Conservation (phyloP, 2,888 invertebrate species). For the Cataglyphis rosenhaueri region DNA sequence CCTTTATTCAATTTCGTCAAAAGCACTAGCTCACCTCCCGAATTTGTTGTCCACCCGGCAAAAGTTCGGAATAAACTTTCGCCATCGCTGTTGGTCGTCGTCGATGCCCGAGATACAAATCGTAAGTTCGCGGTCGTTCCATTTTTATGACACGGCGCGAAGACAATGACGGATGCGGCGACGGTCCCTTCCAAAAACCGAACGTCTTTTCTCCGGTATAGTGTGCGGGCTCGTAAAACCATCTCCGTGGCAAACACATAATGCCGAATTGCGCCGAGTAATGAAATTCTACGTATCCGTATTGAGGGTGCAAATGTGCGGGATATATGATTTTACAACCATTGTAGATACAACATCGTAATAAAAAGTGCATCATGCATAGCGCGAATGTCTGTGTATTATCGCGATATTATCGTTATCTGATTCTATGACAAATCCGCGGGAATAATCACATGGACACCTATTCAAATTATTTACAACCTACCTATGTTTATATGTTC, state of each 20-base stretch:
- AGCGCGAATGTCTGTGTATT: constrained; percentile 33
- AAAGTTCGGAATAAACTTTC: constrained; percentile 44
- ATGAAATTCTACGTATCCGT: constrained; percentile 68
- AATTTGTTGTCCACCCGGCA: constrained; percentile 12
- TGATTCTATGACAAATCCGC: neutral
- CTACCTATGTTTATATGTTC: neutral
- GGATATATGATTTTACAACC: constrained; percentile 40
- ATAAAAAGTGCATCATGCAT: neutral
- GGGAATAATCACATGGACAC: neutral
- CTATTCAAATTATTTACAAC: neutral
- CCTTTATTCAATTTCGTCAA: constrained; percentile 40
- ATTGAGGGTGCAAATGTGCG: neutral
- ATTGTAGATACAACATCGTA: neutral
- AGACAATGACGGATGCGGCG: constrained; percentile 6
- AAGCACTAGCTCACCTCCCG: neutral
- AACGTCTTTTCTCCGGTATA: neutral
- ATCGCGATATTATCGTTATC: constrained; percentile 26
- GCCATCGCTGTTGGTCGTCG: constrained; percentile 29
- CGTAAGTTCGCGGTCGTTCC: constrained; percentile 42
- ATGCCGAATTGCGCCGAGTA: constrained; percentile 58
- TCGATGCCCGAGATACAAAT: constrained; percentile 60
- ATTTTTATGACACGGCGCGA: constrained; percentile 69
- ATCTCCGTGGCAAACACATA: constrained; percentile 13
- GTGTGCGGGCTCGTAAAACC: neutral
- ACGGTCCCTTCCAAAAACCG: neutral